Evolutionary conservation across 2,797 vertebrate genomes (phyloP), one percentile per base, ranked within the genome.

Genomic region (Sebastes cheni): DNA sequence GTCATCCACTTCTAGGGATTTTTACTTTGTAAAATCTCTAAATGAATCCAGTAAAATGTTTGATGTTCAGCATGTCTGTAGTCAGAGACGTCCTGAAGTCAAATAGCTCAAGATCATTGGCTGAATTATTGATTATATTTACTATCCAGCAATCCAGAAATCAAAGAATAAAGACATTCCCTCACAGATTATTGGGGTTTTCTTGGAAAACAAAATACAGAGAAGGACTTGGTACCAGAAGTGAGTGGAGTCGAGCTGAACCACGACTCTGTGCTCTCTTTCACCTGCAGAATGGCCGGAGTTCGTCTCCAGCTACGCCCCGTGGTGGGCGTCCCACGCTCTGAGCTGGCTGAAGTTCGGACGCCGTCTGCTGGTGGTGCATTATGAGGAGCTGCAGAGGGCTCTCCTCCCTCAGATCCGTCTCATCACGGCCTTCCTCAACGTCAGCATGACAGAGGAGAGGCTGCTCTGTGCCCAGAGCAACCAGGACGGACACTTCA

Each of bases 301-400:
- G 16, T 99, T 99, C 1, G 98, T 99, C 30, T 96, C 95, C 91
- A 98, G 96, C 91, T 99, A 99, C 0, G 97, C 98, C 1, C 97
- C 98, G 1, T 99, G 98, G 98, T 99, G 98, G 98, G 96, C 96
- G 0, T 99, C 98, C 4, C 98, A 99, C 0, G 95, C 97, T 2
- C 91, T 99, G 66, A 97, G 97, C 93, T 99, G 98, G 98, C 93
- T 99, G 32, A 96, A 94, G 82, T 98, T 97, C 0, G 97, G 97
- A 18, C 96, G 92, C 27, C 96, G 90, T 55, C 93, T 99, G 81
- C 95, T 99, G 4, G 90, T 99, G 14, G 84, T 99, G 2, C 98
- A 99, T 79, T 99, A 98, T 0, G 98, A 99, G 94, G 96, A 97
- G n/a, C 95, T 99, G 73, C 96, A 96, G 74, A 95, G 66, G 72